Base-by-base conservation (phyloP, 2,797 vertebrate genomes). In the Todus mexicanus region DNA sequence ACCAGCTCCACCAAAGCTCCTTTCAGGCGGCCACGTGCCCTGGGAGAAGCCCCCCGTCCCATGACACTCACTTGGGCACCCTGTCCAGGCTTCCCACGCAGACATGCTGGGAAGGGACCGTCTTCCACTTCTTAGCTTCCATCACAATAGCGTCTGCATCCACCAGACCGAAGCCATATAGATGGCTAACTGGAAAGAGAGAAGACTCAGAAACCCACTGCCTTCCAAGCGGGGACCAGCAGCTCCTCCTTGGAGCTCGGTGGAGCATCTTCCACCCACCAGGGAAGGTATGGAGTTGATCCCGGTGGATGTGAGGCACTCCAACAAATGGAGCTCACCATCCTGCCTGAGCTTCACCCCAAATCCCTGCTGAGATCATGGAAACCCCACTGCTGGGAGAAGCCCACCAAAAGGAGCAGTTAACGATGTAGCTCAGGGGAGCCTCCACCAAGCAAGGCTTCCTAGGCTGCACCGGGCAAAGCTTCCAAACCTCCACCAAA, bases 131-230 rank as follows among this genome's bases (percentile, higher is more conserved):
- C 93, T 97, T 97, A 2, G 98, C 98, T 97, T 99, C 98, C 51
- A 98, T 74, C 54, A 99, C 99, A 94, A 99, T 98, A 81, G 98
- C 98, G 2, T 99, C 98, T 22, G 99, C 99, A 89, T 99, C 98
- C 96, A 99, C 98, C 97, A 99, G 97, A 50, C 99, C 99, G 37
- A 99, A 99, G 56, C 99, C 99, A 93, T 99, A 99, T 74, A 99
- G 97, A 97, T 99, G 99, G 97, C 99, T 99, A 97, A 99, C 99
- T 99, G 96, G 76, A 98, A 97, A 97, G 96, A 98, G 68, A 98
- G 87, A 89, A 83, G 92, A 93, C 94, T 98, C 97, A 98, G 96
- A 96, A 87, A 90, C 18, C 26, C 48, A 45, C 22, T 43, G 51
- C 60, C 27, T 84, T 57, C 76, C 70, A 56, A 53, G 70, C 43